Evolutionary conservation across 2,113 vertebrate genomes (phyloP).

Genomic region (Prolemur simus): DNA sequence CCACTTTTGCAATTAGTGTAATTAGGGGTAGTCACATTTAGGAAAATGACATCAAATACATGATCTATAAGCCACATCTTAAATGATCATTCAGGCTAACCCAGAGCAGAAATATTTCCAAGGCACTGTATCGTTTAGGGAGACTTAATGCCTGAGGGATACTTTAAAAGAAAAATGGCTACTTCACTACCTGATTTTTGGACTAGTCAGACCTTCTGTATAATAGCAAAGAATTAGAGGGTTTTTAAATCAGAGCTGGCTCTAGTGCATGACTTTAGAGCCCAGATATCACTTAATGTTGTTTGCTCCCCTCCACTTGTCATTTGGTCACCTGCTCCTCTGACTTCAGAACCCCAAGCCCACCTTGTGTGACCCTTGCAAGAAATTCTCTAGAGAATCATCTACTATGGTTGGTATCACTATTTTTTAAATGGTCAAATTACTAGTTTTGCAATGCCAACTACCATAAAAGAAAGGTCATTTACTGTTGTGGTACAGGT

Average conservation of each 20-base stretch:
- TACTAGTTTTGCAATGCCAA: neutral
- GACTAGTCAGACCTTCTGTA: neutral
- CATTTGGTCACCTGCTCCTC: neutral
- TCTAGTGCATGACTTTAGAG: neutral
- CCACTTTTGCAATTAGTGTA: slow-evolving; percentile 61
- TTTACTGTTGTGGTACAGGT: neutral
- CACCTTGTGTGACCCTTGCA: neutral
- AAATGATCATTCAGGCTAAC: slow-evolving; percentile 20
- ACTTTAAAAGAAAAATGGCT: slow-evolving; percentile 21
- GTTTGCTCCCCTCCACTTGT: neutral
- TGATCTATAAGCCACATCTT: slow-evolving; percentile 30
- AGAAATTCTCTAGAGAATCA: neutral
- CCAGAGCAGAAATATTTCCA: slow-evolving; percentile 10
- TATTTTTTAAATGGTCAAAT: neutral
- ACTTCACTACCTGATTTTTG: neutral
- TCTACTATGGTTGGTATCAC: neutral
- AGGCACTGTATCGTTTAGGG: neutral
- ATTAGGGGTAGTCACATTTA: slow-evolving; percentile 46
- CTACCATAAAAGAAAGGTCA: neutral
- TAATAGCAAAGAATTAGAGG: neutral
- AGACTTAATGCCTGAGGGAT: neutral
- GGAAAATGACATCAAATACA: slow-evolving; percentile 40
- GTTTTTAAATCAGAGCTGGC: neutral
- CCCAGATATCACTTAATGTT: neutral
- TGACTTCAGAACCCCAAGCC: neutral